Percentiles rank a stretch among this genome's conserved stretches.
phyloP scores from a whole-genome alignment of 2,888 invertebrate genomes.

The Cylindroiulus punctatus region DNA sequence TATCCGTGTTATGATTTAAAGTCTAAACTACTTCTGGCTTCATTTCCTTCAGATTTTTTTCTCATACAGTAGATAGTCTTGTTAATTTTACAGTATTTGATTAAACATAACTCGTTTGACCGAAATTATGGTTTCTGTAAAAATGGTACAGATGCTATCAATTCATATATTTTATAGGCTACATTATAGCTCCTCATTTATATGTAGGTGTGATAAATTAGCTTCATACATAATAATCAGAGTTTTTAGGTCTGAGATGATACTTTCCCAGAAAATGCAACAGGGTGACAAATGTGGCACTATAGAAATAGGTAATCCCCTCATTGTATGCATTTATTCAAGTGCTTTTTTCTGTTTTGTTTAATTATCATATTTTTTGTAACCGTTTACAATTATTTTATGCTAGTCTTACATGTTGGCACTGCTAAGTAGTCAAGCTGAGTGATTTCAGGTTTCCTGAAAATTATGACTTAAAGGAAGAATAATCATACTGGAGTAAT shows the following conservation, averaged over 20 bases:
- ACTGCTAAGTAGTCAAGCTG: not conserved
- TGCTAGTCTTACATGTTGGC: not conserved
- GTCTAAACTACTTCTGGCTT: not conserved
- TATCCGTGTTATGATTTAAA: not conserved
- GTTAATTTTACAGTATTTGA: not conserved
- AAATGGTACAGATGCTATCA: not conserved
- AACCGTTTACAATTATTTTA: not conserved
- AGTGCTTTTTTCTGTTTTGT: not conserved
- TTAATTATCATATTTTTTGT: not conserved
- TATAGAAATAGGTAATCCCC: not conserved
- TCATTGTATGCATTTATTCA: not conserved
- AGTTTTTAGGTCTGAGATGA: not conserved
- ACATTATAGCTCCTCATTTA: not conserved
- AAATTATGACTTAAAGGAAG: constrained; percentile 18
- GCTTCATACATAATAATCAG: not conserved
- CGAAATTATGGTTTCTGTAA: not conserved
- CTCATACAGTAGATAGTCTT: too few relatives aligned
- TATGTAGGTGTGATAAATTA: not conserved
- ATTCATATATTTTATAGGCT: too few relatives aligned
- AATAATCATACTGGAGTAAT: not conserved
- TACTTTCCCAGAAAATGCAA: not conserved
- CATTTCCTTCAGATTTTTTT: not conserved
- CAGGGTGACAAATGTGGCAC: not conserved
- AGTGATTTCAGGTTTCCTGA: not conserved
- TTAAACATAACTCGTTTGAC: not conserved